Percentiles rank a stretch among this genome's conserved stretches.
phyloP scores from a whole-genome alignment of 2,888 invertebrate species.

The Cataglyphis altisquamis region DNA sequence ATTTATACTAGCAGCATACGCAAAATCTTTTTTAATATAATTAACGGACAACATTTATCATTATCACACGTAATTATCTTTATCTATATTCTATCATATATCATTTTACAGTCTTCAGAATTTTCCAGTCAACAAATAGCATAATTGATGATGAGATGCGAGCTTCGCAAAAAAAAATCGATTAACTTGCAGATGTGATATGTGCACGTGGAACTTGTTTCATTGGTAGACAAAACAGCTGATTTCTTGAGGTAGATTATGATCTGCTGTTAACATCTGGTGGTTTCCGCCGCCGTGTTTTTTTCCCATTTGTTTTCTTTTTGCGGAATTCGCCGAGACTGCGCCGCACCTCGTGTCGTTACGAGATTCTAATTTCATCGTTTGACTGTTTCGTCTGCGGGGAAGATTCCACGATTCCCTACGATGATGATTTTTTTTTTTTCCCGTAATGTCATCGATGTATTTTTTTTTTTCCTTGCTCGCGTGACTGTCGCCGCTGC shows the following conservation, averaged over 20 bases:
- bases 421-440: conserved; percentile 21
- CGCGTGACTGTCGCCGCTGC: conserved; percentile 70
- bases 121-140: conserved; percentile 34
- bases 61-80: background rate
- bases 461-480: conserved; percentile 55
- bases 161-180: conserved; percentile 48
- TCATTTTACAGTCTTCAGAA: background rate
- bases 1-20: background rate
- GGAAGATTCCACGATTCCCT: conserved; percentile 13
- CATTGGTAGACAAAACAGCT: conserved; percentile 56
- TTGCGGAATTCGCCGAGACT: conserved; percentile 41
- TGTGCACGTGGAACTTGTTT: conserved; percentile 41
- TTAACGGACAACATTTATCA: background rate
- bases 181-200: conserved; percentile 41
- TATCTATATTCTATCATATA: background rate
- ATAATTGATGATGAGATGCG: conserved; percentile 38
- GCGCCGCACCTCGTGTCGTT: background rate
- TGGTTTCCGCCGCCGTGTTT: conserved; percentile 36
- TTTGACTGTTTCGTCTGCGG: background rate
- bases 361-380: conserved; percentile 6
- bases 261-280: conserved; percentile 68
- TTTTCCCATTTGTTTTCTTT: background rate
- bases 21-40: background rate
- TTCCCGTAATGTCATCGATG: conserved; percentile 1
- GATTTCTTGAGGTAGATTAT: conserved; percentile 67